phyloP scores from a whole-genome alignment of 2,888 invertebrate species.

The Pedicia rivosa region DNA sequence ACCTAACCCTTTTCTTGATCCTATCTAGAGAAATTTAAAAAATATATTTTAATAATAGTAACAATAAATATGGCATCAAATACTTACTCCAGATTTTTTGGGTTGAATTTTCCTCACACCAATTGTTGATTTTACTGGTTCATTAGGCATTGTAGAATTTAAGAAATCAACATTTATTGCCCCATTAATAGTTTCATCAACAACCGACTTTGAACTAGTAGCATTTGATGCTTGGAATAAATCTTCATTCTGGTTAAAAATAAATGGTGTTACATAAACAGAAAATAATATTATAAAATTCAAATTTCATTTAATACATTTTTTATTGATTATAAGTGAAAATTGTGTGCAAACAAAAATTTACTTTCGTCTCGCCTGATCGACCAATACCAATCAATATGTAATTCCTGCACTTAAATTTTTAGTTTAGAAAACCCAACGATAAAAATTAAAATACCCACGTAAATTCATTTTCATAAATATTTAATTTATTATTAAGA shows the following conservation, averaged over 20 bases:
- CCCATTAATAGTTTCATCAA: slow-evolving; percentile 10
- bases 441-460: no score
- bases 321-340: no score
- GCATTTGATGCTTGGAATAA: neutral
- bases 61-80: no score
- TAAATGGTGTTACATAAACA: no score
- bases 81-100: slow-evolving; percentile 52
- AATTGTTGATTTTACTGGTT: slow-evolving; percentile 49
- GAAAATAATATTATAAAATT: no score
- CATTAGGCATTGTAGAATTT: slow-evolving; percentile 20
- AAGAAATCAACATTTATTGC: slow-evolving; percentile 28
- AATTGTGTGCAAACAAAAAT: no score
- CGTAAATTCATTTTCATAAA: no score
- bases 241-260: slow-evolving; percentile 5
- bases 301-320: no score
- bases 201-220: neutral
- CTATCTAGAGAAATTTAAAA: slow-evolving; percentile 40
- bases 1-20: slow-evolving; percentile 78
- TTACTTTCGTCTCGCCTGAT: neutral
- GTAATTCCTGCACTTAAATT: neutral
- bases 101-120: slow-evolving; percentile 50
- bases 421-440: no score
- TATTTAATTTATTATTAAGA: no score
- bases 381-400: neutral
- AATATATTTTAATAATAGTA: slow-evolving; percentile 8